Base-by-base conservation (phyloP, 2,113 vertebrate species). In the Gobio gobio region DNA sequence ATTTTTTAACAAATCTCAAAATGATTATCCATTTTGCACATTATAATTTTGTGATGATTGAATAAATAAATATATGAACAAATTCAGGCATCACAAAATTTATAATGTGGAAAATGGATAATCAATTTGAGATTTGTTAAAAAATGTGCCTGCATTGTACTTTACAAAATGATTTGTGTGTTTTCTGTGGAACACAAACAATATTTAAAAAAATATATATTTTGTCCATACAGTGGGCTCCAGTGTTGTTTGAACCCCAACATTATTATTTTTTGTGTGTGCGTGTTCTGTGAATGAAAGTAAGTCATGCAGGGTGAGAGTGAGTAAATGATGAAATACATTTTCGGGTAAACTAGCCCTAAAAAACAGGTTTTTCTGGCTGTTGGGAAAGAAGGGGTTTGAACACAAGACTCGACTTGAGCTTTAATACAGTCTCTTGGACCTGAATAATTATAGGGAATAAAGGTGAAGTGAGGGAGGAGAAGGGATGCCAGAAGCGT, bases 371-470 rank as follows among this genome's bases (percentile, higher is more conserved):
- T 70, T 43, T 70, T 43, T 70, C 36, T 70, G 36, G 36, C 16
- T 22, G 36, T 70, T 36, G 7, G 5, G 22, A 73, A 47, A 24
- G 43, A 49, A 74, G 22, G 6, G 70, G 40, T 6, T 74, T 24
- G 70, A 74, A 47, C n/a, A 47, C n/a, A 47, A 74, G 70, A 74
- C 43, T 74, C 5, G 12, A 24, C 5, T 24, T 1, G 43, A 47
- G 43, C 12, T 74, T 12, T 74, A 74, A 49, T 70, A 70, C 22
- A 74, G 22, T 47, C 43, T 47, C 2, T n/a, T 16, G 43, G 2
- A 47, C n/a, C 43, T 24, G 70, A 74, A 47, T 74, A 74, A 74
- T 74, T 24, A 74, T 49, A 74, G 70, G 43, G 70, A 26, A 74
- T 14, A 47, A 47, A 49, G 70, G 70, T 74, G 43, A 74, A 47